Evolutionary conservation across 2,888 invertebrate species (phyloP).

Genomic region (Tuta absoluta): DNA sequence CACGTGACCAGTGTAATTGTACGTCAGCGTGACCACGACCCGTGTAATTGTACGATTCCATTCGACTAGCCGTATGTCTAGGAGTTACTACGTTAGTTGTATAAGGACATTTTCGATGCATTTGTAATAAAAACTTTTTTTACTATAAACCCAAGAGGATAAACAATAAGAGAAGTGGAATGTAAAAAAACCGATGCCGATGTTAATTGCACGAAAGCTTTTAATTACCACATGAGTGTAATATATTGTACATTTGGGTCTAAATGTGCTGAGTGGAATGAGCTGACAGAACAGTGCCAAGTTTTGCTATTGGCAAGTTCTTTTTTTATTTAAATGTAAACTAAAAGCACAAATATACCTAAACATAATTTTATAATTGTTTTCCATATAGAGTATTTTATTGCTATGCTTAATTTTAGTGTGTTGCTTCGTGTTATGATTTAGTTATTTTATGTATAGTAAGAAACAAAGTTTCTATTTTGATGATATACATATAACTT

Average conservation of each 20-base stretch:
- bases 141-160: constrained; percentile 74
- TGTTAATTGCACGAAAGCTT: constrained; percentile 77
- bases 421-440: constrained; percentile 79
- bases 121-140: constrained; percentile 80
- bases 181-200: constrained; percentile 75
- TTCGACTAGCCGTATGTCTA: constrained; percentile 71
- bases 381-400: constrained; percentile 74
- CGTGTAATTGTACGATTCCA: constrained; percentile 67
- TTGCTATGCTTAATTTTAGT: constrained; percentile 74
- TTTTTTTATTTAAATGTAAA: constrained; percentile 42
- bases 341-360: constrained; percentile 63
- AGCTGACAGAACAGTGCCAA: constrained; percentile 76
- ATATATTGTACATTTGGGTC: constrained; percentile 81
- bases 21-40: no score
- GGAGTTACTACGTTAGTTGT: constrained; percentile 78
- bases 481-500: constrained; percentile 72
- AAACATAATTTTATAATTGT: constrained; percentile 56
- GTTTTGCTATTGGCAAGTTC: constrained; percentile 78
- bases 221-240: constrained; percentile 71
- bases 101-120: constrained; percentile 82
- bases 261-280: constrained; percentile 79
- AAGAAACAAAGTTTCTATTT: constrained; percentile 78
- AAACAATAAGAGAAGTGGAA: constrained; percentile 70
- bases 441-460: constrained; percentile 73
- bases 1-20: no score